phyloP scores from a whole-genome alignment of 2,888 invertebrate species.

The Zhuqinia jingwanae region DNA sequence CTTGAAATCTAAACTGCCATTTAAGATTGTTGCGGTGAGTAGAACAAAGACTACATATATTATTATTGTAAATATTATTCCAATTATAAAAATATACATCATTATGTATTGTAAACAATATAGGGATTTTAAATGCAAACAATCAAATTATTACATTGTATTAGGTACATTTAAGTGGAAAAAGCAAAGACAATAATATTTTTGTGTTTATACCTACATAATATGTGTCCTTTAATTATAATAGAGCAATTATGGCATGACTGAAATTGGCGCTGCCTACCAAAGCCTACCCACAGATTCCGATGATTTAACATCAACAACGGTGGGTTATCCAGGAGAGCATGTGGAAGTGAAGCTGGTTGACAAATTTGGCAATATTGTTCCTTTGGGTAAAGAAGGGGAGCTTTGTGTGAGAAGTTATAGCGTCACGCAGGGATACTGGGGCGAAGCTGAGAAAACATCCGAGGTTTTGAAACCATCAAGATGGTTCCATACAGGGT shows the following conservation, averaged over 20 bases:
- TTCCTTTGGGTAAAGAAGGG: slow-evolving; percentile 81
- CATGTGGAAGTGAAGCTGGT: slow-evolving; percentile 79
- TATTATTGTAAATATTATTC: too few species aligned
- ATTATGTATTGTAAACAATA: too few species aligned
- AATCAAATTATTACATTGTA: too few species aligned
- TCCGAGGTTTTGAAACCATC: slow-evolving; percentile 81
- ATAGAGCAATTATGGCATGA: slow-evolving; percentile 83
- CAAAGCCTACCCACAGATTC: slow-evolving; percentile 81
- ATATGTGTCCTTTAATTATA: background rate
- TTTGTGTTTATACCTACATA: too few species aligned
- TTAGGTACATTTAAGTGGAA: too few species aligned
- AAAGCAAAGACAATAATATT: background rate
- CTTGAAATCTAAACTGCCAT: slow-evolving; percentile 76
- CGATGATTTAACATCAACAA: slow-evolving; percentile 81
- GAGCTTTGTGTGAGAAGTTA: slow-evolving; percentile 83
- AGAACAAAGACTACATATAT: too few species aligned
- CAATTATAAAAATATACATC: too few species aligned
- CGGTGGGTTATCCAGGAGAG: slow-evolving; percentile 80
- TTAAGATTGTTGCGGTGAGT: slow-evolving; percentile 59
- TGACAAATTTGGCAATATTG: slow-evolving; percentile 80
- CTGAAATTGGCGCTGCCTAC: slow-evolving; percentile 83
- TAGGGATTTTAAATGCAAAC: too few species aligned
- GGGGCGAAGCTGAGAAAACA: slow-evolving; percentile 83
- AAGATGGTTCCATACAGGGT: slow-evolving; percentile 84
- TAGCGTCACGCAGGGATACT: slow-evolving; percentile 83